Evolutionary conservation across 1,140 invertebrate species (phyloP), one percentile per base, ranked within the genome.

Genomic region (Matsumurasca onukii): DNA sequence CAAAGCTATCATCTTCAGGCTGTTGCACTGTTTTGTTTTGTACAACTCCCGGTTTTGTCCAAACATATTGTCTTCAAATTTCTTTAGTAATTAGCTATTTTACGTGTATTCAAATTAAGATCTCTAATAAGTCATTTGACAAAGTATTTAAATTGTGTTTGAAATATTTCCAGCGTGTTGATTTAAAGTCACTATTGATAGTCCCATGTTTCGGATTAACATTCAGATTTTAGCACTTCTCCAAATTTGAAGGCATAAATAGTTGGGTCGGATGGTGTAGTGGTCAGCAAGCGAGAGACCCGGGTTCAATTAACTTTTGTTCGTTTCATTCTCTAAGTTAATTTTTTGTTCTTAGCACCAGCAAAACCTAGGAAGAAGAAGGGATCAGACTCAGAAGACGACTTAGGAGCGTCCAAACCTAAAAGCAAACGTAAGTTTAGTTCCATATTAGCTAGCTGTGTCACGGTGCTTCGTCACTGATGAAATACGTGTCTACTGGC

Each of bases 331-430:
- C 20, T 52, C 12, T 15, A 12, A 15, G 5, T 15, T 15, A 5
- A 52, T 52, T 12, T 52, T 52, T 20, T 15, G 12, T 52, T 52
- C 12, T 52, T 59, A 59, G 55, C 55, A 5, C 55, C 55, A 5
- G 25, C 55, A 9, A 59, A 59, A 29, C 55, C 55, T 3, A 59
- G 25, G 24, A 59, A 59, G 25, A 59, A 59, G 55, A 59, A 59
- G 24, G 55, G 55, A 27, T 59, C 55, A 59, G 55, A 59, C 25
- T 59, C 55, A 59, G 55, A 59, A 29, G 55, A 59, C 9, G 55
- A 59, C 12, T 25, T 29, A 3, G 55, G 3, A 29, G 22, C 15
- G 3, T 27, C 25, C 24, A 59, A 59, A 59, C 2, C 25, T 5
- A 59, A 59, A 29, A 59, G 25, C 9, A 59, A 59, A 59, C 2